A percentile compares a stretch with the other conserved stretches of the same genome.
phyloP scores from a whole-genome alignment of 2,888 invertebrate species.

The Nephrotoma appendiculata region DNA sequence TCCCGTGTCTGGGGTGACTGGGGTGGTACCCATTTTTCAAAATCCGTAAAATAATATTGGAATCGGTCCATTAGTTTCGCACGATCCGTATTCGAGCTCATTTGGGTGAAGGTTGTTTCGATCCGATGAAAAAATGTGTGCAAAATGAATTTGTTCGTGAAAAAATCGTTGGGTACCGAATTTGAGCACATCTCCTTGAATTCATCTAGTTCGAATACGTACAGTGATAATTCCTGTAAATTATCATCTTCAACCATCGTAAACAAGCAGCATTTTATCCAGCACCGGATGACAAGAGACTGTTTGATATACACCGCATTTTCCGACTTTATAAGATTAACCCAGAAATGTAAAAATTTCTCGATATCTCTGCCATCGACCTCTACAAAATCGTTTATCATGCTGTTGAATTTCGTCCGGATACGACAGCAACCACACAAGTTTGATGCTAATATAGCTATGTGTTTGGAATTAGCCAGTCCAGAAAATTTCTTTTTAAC shows the following conservation, averaged over 20 bases:
- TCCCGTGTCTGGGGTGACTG: slow-evolving; percentile 23
- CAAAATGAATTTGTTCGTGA: slow-evolving; percentile 26
- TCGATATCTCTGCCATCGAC: slow-evolving; percentile 16
- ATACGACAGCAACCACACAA: slow-evolving; percentile 19
- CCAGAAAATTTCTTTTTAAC: slow-evolving; percentile 23
- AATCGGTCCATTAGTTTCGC: slow-evolving; percentile 18
- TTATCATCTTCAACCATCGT: slow-evolving; percentile 18
- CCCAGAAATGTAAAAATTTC: not conserved
- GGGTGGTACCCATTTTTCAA: slow-evolving; percentile 26
- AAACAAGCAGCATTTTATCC: slow-evolving; percentile 28
- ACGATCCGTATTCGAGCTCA: not conserved
- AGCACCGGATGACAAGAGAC: slow-evolving; percentile 23
- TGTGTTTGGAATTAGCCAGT: slow-evolving; percentile 9
- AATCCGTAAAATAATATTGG: slow-evolving; percentile 24
- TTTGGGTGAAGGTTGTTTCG: slow-evolving; percentile 10
- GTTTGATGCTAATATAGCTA: slow-evolving; percentile 19
- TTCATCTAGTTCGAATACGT: slow-evolving; percentile 21
- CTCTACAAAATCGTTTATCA: slow-evolving; percentile 21
- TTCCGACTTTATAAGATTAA: slow-evolving; percentile 16
- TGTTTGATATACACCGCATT: slow-evolving; percentile 15
- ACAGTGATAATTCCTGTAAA: slow-evolving; percentile 20
- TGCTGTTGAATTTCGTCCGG: slow-evolving; percentile 18
- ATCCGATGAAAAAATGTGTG: slow-evolving; percentile 26
- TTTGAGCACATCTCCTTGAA: slow-evolving; percentile 20
- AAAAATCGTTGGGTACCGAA: slow-evolving; percentile 11